Evolutionary conservation across 2,113 vertebrate species (phyloP).

Genomic region (Oceanites oceanicus): DNA sequence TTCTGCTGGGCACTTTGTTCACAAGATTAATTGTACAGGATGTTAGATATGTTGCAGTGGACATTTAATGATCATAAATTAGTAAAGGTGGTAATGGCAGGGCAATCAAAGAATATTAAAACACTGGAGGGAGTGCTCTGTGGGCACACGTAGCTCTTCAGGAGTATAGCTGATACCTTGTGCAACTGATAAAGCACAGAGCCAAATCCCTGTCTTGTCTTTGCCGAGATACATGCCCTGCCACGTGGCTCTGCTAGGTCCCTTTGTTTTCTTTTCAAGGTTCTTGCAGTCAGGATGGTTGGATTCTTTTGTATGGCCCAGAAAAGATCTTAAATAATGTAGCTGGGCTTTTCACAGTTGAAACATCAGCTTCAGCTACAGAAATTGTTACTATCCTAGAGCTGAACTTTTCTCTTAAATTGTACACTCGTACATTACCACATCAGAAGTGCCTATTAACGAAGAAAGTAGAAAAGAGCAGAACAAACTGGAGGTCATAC

Average conservation of each 20-base stretch:
- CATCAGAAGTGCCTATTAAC: not conserved
- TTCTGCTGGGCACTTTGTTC: not conserved
- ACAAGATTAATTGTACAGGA: not conserved
- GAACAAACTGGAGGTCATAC: slow-evolving; percentile 10
- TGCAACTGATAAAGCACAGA: not conserved
- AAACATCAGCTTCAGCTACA: not conserved
- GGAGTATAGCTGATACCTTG: not conserved
- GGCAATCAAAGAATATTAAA: not conserved
- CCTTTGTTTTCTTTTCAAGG: not conserved
- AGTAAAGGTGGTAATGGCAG: not conserved
- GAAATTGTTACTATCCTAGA: not conserved
- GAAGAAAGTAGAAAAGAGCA: not conserved
- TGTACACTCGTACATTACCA: not conserved
- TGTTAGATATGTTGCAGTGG: not conserved
- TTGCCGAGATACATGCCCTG: not conserved
- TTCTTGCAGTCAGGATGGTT: not conserved
- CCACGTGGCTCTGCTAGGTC: not conserved
- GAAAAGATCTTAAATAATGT: not conserved
- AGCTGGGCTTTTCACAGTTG: not conserved
- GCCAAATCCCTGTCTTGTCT: not conserved
- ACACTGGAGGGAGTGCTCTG: not conserved
- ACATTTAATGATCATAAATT: not conserved
- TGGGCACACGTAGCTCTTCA: not conserved
- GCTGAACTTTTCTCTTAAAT: not conserved
- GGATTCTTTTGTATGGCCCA: not conserved